Evolutionary conservation across 2,797 vertebrate species (phyloP).

Genomic region (Agapornis canus): DNA sequence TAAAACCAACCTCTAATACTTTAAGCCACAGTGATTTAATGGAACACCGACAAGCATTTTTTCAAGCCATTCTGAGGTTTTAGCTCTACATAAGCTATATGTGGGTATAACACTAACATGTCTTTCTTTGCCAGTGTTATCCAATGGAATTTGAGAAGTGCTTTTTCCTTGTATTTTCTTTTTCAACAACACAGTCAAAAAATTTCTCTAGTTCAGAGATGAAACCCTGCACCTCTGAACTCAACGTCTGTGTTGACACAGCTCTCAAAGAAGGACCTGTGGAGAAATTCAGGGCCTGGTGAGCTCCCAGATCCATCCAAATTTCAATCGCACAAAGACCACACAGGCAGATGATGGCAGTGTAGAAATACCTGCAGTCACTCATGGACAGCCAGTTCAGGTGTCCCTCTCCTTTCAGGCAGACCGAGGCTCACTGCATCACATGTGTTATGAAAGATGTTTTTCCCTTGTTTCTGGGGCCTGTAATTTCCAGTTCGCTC

Average conservation of each 20-base stretch:
- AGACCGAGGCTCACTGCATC: background rate
- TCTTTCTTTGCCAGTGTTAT: slow-evolving; percentile 23
- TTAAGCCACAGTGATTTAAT: slow-evolving; percentile 66
- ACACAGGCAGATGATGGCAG: background rate
- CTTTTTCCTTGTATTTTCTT: slow-evolving; percentile 30
- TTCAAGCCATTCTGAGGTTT: slow-evolving; percentile 29
- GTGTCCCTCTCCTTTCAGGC: accelerated
- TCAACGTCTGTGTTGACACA: background rate
- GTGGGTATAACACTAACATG: background rate
- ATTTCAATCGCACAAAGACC: background rate
- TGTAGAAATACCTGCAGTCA: background rate
- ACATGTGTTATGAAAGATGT: background rate
- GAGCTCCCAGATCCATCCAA: background rate
- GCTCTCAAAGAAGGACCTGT: background rate
- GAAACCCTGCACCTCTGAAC: background rate
- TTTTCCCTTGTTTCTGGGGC: background rate
- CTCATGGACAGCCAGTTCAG: accelerated
- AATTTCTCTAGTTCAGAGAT: background rate
- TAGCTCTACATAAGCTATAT: slow-evolving; percentile 14
- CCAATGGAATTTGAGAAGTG: background rate
- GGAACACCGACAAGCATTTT: slow-evolving; percentile 36
- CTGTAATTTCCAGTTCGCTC: background rate
- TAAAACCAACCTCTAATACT: slow-evolving; percentile 54
- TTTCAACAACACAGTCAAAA: background rate
- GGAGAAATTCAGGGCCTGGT: background rate